phyloP scores from a whole-genome alignment of 53 echinoderm and acorn worm species.

The Stichopus horrens region DNA sequence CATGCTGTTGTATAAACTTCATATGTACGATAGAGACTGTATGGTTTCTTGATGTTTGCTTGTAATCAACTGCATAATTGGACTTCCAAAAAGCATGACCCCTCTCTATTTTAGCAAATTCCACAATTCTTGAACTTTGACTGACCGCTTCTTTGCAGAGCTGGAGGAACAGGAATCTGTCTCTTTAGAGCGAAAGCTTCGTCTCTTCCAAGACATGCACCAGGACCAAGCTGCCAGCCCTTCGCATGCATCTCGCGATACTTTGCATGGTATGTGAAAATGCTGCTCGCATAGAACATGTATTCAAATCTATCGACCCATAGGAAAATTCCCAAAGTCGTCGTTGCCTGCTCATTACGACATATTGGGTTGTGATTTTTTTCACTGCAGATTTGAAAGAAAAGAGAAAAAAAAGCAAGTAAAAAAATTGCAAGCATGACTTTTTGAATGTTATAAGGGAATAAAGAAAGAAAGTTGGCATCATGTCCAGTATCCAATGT shows the following conservation, averaged over 20 bases:
- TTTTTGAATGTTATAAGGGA: no score
- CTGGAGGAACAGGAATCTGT: constrained; percentile 85
- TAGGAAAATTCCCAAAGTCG: no score
- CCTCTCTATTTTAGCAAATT: constrained; percentile 12
- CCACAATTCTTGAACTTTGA: constrained; percentile 13
- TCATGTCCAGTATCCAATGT: no score
- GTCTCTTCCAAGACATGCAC: constrained; percentile 89
- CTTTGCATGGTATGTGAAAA: constrained; percentile 47
- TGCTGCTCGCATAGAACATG: background rate
- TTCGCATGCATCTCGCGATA: constrained; percentile 50
- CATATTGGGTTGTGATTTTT: no score
- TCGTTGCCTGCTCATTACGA: no score
- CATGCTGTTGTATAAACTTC: no score
- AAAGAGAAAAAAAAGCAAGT: no score
- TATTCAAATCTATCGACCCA: background rate
- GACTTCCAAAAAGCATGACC: background rate
- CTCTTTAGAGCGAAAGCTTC: constrained; percentile 86
- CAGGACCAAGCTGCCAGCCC: constrained; percentile 67
- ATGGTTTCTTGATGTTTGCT: background rate
- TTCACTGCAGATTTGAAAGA: no score
- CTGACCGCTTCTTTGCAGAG: constrained; percentile 42
- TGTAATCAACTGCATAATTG: background rate
- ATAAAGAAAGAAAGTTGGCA: no score
- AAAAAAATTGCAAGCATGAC: no score
- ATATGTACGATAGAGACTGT: no score